Evolutionary conservation across 2,888 invertebrate species (phyloP), one percentile per base, ranked within the genome.

Genomic region (Orthonevra nobilis): DNA sequence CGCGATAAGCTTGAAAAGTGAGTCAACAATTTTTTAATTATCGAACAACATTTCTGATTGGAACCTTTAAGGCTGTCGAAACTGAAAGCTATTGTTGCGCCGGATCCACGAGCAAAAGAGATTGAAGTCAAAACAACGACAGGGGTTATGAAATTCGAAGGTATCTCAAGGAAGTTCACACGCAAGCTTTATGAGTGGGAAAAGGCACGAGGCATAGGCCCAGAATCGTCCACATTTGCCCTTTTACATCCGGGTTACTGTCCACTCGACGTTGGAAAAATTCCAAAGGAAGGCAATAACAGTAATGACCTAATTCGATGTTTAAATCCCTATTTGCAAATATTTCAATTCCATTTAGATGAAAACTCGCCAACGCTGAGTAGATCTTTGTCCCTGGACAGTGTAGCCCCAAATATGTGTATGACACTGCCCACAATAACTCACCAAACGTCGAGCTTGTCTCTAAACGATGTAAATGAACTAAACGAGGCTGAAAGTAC

Each of bases 101-200:
- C n/a, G 6, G 90, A 90, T 40, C 89, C 89, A 72, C 88, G 90
- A 54, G 90, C 91, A 81, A 92, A 93, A 84, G 95, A 96, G 86
- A 93, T 96, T 3, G 89, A 95, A 48, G 94, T 96, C 0, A 94
- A 94, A 85, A 96, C 96, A 0, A 93, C 95, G 0, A 94, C 93
- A 0, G 95, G 96, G 0, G 93, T 95, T 26, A 94, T 95, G 86
- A 92, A 95, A 85, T 96, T 96, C 85, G 93, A 95, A 90, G 95
- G 92, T 6, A 96, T 97, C 82, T 96, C 96, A 0, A 92, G 95
- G 40, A 96, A 96, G 82, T 97, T 97, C 87, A 96, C 96, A 0
- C 93, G 94, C 19, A 96, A 96, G 85, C 90, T 97, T 0, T 96
- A 96, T 87, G 96, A 97, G 86, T 97, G 97, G 97, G 95, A 96